Percentiles rank a stretch among this genome's conserved stretches.
These are phyloP conservation scores for Leptopterna dolabrata DNA, from an alignment of 2,888 invertebrate species.

Conservation along the genomic window DNA sequence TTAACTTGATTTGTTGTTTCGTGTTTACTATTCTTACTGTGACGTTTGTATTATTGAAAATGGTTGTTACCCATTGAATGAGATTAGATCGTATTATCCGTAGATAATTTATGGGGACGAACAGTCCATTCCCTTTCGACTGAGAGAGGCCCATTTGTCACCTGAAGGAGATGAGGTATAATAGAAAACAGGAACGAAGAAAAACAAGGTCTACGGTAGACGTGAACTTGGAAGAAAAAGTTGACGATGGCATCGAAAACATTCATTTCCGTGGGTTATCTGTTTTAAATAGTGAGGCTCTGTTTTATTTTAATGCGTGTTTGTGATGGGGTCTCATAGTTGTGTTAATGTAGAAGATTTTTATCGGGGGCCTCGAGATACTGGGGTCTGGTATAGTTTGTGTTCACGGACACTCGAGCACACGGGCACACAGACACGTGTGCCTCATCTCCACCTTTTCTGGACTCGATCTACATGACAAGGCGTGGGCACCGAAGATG, in stretches of 20 bases:
- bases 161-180: neutral
- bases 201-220: neutral
- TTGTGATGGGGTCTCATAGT: conserved; percentile 10
- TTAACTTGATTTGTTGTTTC: no score
- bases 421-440: neutral
- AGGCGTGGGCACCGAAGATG: neutral
- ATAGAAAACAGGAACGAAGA: neutral
- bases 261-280: conserved; percentile 18
- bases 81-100: no score
- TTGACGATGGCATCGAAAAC: neutral
- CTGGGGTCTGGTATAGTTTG: no score
- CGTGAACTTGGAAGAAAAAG: neutral
- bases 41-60: no score
- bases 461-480: neutral
- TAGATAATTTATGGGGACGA: no score
- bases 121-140: no score
- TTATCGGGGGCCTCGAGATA: neutral
- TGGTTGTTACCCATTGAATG: no score
- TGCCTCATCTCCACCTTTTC: neutral
- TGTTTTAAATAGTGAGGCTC: neutral
- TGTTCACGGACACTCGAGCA: no score
- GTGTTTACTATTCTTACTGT: no score
- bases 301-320: neutral
- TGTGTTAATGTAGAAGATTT: conserved; percentile 29
- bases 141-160: neutral